These are phyloP conservation scores for Lasioglossum figueresi DNA, from an alignment of 2,888 invertebrate species.

Conservation along the genomic window DNA sequence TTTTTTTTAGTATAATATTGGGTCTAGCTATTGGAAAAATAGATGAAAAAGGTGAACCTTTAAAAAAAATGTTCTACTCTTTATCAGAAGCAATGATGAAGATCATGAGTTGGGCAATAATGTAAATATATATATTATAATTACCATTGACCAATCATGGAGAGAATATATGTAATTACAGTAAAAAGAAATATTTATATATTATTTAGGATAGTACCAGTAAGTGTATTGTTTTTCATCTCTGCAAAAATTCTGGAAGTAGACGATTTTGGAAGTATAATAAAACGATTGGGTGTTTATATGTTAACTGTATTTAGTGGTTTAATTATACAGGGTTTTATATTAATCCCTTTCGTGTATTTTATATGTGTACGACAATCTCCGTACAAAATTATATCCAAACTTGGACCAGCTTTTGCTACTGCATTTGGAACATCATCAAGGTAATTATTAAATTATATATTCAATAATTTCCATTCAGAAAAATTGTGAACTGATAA, in stretches of 20 bases:
- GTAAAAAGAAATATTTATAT: neutral
- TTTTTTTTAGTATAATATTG: slow-evolving; percentile 92
- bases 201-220: slow-evolving; percentile 90
- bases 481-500: slow-evolving; percentile 9
- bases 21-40: slow-evolving; percentile 95
- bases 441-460: slow-evolving; percentile 71
- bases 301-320: slow-evolving; percentile 96
- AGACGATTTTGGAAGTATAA: slow-evolving; percentile 91
- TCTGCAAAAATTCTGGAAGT: slow-evolving; percentile 96
- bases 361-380: slow-evolving; percentile 91
- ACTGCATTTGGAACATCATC: slow-evolving; percentile 98
- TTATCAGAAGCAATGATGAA: slow-evolving; percentile 97
- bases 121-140: slow-evolving; percentile 85
- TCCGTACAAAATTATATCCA: slow-evolving; percentile 91
- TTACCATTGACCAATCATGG: neutral
- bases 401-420: slow-evolving; percentile 95
- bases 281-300: slow-evolving; percentile 95
- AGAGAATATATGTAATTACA: neutral
- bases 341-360: slow-evolving; percentile 94
- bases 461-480: neutral
- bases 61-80: slow-evolving; percentile 93
- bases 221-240: slow-evolving; percentile 94
- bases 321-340: slow-evolving; percentile 94
- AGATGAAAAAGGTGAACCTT: slow-evolving; percentile 89
- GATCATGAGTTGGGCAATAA: slow-evolving; percentile 97